phyloP scores from a whole-genome alignment of 2,113 vertebrate species.

The Procavia capensis region DNA sequence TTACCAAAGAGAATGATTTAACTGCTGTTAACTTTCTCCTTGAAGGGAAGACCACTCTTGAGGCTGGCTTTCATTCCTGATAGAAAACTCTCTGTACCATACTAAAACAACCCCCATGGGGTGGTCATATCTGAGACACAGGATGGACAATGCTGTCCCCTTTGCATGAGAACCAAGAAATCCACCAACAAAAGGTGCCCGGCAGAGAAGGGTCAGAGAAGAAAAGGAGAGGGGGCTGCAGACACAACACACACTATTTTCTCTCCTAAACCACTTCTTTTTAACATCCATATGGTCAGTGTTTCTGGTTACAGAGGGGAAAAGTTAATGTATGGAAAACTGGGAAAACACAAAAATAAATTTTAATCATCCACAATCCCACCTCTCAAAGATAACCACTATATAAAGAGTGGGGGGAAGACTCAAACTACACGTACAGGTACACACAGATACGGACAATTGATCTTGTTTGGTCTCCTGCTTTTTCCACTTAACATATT shows the following conservation, averaged over 20 bases:
- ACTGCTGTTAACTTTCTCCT: not conserved
- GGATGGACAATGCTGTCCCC: not conserved
- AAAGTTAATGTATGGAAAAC: not conserved
- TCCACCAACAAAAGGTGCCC: not conserved
- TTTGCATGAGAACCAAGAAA: not conserved
- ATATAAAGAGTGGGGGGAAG: not conserved
- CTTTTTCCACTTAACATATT: slow-evolving; percentile 1
- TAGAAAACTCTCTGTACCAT: not conserved
- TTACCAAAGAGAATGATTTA: not conserved
- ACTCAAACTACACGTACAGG: not conserved
- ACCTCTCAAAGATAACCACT: slow-evolving; percentile 14
- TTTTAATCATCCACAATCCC: not conserved
- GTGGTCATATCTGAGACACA: not conserved
- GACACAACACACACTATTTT: not conserved
- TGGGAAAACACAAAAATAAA: slow-evolving; percentile 34
- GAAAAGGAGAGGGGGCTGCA: not conserved
- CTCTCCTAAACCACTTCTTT: slow-evolving; percentile 26
- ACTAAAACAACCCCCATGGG: not conserved
- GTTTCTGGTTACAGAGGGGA: not conserved
- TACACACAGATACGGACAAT: not conserved
- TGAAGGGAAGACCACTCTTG: not conserved
- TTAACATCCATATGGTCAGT: not conserved
- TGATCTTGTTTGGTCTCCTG: not conserved
- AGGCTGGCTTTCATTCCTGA: not conserved
- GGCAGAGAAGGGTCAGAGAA: not conserved